Conservation (phyloP, 2,113 vertebrate genomes). For the Oryzias melastigma region DNA sequence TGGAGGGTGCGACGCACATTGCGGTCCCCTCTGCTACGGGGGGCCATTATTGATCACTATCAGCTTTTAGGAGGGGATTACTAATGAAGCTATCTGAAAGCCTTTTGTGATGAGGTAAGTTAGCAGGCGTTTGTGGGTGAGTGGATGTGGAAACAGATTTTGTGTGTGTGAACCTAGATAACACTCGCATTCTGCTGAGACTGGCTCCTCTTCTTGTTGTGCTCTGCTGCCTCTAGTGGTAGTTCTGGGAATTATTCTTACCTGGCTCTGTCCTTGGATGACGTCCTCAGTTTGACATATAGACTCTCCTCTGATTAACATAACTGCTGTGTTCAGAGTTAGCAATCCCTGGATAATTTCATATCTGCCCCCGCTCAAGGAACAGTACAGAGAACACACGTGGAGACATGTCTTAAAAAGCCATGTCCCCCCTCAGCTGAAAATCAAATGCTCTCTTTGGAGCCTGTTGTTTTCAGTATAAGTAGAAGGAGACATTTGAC, state of each 20-base stretch:
- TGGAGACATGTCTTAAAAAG: no score
- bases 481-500: not conserved
- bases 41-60: constrained; percentile 72
- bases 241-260: not conserved
- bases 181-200: not conserved
- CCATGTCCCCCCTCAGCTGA: no score
- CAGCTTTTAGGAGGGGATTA: constrained; percentile 72
- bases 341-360: no score
- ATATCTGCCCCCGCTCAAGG: no score
- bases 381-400: no score
- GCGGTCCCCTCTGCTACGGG: constrained; percentile 53
- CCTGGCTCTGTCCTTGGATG: not conserved
- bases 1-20: constrained; percentile 67
- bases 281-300: not conserved
- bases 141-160: constrained; percentile 26
- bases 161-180: constrained; percentile 31
- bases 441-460: no score
- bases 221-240: constrained; percentile 59
- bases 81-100: constrained; percentile 76
- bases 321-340: not conserved
- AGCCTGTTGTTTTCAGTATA: not conserved
- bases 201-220: constrained; percentile 1
- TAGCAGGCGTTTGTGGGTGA: constrained; percentile 17
- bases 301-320: not conserved
- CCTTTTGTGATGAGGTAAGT: constrained; percentile 59